phyloP scores from a whole-genome alignment of 2,797 vertebrate genomes.

The Babyrousa celebensis region DNA sequence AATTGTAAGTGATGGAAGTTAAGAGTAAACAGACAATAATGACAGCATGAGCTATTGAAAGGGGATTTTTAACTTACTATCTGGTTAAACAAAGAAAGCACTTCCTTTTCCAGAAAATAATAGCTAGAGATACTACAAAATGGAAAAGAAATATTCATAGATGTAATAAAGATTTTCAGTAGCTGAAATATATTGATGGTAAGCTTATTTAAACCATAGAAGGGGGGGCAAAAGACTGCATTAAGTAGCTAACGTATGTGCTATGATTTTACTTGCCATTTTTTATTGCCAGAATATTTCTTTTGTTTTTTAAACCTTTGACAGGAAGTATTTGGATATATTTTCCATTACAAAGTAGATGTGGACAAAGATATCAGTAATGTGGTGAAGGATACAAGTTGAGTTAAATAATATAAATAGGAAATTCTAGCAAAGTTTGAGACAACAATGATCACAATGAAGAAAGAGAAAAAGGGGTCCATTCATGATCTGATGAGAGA shows the following conservation, averaged over 20 bases:
- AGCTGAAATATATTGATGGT: neutral
- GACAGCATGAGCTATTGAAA: neutral
- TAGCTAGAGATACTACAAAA: neutral
- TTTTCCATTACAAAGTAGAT: neutral
- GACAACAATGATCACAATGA: neutral
- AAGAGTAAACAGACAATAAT: neutral
- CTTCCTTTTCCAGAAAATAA: neutral
- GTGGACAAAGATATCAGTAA: neutral
- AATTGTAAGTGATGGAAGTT: neutral
- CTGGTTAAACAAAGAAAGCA: neutral
- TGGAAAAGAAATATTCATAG: neutral
- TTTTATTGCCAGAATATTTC: neutral
- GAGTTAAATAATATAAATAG: neutral
- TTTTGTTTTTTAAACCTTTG: slow-evolving; percentile 3
- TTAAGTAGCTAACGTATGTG: neutral
- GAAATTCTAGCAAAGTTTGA: neutral
- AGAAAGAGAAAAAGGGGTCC: neutral
- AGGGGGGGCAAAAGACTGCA: neutral
- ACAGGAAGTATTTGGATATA: neutral
- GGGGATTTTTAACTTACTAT: neutral
- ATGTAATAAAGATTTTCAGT: slow-evolving; percentile 22
- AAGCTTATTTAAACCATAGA: neutral
- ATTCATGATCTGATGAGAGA: neutral
- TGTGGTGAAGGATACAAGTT: neutral
- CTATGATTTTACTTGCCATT: slow-evolving; percentile 8